phyloP scores from a whole-genome alignment of 2,888 invertebrate genomes.

The Linnaemya tessellans region DNA sequence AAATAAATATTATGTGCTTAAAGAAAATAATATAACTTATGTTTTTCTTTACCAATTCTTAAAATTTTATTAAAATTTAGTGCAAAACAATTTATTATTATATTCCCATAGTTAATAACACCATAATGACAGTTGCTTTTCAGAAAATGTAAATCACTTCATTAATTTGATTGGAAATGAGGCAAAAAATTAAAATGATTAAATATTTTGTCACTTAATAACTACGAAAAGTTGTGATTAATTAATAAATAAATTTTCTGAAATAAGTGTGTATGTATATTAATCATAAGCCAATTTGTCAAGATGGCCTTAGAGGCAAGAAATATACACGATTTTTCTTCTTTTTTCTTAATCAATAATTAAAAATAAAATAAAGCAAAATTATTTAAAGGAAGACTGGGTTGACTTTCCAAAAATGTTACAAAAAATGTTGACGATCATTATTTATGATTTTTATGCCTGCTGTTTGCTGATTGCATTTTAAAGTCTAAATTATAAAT shows the following conservation, averaged over 20 bases:
- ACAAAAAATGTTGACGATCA: slow-evolving; percentile 17
- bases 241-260: slow-evolving; percentile 10
- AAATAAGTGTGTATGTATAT: slow-evolving; percentile 13
- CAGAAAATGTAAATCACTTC: background rate
- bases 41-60: background rate
- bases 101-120: slow-evolving; percentile 5
- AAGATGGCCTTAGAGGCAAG: slow-evolving; percentile 2
- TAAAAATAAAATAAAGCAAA: background rate
- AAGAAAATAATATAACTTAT: no score
- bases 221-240: slow-evolving; percentile 44
- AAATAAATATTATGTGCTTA: background rate
- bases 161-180: slow-evolving; percentile 25
- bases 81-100: background rate
- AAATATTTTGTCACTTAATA: slow-evolving; percentile 64
- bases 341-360: background rate
- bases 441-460: slow-evolving; percentile 38
- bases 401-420: slow-evolving; percentile 5
- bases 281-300: slow-evolving; percentile 23
- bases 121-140: background rate
- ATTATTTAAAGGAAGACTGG: background rate
- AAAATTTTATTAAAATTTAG: background rate
- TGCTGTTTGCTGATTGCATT: slow-evolving; percentile 36
- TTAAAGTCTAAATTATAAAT: slow-evolving; percentile 37
- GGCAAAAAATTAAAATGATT: slow-evolving; percentile 46
- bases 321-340: no score